Percentiles rank a stretch among this genome's conserved stretches.
Conservation (phyloP, 2,888 invertebrate genomes). For the Sclerodermus sp. region DNA sequence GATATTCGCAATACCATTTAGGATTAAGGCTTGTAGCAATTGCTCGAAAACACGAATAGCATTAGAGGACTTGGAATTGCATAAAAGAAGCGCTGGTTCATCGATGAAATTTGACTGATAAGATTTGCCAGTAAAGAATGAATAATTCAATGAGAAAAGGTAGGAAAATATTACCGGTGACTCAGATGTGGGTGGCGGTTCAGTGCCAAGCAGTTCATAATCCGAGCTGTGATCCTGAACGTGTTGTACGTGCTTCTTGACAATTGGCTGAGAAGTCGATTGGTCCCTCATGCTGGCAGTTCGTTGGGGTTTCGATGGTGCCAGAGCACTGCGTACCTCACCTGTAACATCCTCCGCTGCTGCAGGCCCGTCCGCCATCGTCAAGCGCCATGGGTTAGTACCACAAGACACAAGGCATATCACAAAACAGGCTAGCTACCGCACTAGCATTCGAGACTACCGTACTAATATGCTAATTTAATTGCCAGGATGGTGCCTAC, state of each 20-base stretch:
- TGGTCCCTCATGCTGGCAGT: conserved; percentile 85
- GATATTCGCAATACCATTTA: no score
- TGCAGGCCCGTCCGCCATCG: conserved; percentile 56
- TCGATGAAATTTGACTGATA: conserved; percentile 2
- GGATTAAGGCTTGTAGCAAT: no score
- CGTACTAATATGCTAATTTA: not conserved
- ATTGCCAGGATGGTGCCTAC: not conserved
- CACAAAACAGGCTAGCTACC: conserved; percentile 46
- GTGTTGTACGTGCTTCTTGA: conserved; percentile 33
- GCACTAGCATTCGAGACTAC: conserved; percentile 23
- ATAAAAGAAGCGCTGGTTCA: no score
- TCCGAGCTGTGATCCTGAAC: conserved; percentile 12
- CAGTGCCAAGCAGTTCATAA: conserved; percentile 40
- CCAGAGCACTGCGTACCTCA: conserved; percentile 79
- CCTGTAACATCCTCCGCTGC: conserved; percentile 64
- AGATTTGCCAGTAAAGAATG: not conserved
- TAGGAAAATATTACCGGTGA: conserved; percentile 50
- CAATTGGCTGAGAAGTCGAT: conserved; percentile 32
- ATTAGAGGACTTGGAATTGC: no score
- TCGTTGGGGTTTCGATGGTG: conserved; percentile 81
- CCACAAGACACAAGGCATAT: conserved; percentile 55
- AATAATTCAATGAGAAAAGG: no score
- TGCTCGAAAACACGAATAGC: no score
- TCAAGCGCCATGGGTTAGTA: conserved; percentile 56
- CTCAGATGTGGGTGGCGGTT: conserved; percentile 34